These are phyloP conservation scores for Leptopilina boulardi DNA, from an alignment of 1,140 invertebrate genomes.

Conservation along the genomic window DNA sequence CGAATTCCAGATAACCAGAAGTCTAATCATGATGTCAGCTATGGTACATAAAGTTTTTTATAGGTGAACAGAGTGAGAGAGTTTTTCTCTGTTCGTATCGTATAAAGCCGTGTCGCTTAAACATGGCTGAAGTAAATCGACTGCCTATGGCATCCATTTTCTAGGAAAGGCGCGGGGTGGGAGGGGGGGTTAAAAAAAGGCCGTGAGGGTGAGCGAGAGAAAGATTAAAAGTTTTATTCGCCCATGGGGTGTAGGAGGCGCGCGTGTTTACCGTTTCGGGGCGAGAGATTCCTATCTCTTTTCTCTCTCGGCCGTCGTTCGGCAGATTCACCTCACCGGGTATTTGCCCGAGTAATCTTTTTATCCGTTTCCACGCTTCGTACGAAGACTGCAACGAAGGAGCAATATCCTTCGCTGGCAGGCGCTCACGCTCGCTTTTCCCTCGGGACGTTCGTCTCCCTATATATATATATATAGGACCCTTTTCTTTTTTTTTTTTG, in stretches of 20 bases:
- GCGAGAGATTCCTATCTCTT: constrained; percentile 51
- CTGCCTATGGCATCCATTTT: constrained; percentile 30
- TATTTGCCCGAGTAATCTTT: constrained; percentile 56
- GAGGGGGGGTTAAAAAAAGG: too few relatives aligned
- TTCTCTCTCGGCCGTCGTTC: constrained; percentile 16
- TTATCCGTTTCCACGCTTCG: constrained; percentile 49
- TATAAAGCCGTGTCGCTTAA: constrained; percentile 7
- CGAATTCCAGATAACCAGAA: not conserved
- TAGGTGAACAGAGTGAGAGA: not conserved
- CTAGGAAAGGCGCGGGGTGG: too few relatives aligned
- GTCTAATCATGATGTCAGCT: constrained; percentile 2
- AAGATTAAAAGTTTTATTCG: constrained; percentile 36
- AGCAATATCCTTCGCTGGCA: constrained; percentile 51
- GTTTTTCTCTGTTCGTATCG: not conserved
- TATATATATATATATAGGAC: constrained; percentile 9
- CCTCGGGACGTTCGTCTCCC: constrained; percentile 34
- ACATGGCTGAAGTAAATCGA: constrained; percentile 1
- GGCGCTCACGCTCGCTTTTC: constrained; percentile 34
- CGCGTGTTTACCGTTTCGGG: constrained; percentile 31
- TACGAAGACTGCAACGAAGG: constrained; percentile 45
- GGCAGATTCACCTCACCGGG: constrained; percentile 43
- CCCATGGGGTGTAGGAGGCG: constrained; percentile 18
- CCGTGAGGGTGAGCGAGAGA: constrained; percentile 9
- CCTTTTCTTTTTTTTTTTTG: constrained; percentile 33
- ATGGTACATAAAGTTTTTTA: constrained; percentile 7